These are phyloP conservation scores for Falco peregrinus DNA, from an alignment of 2,797 vertebrate genomes.

Conservation along the genomic window DNA sequence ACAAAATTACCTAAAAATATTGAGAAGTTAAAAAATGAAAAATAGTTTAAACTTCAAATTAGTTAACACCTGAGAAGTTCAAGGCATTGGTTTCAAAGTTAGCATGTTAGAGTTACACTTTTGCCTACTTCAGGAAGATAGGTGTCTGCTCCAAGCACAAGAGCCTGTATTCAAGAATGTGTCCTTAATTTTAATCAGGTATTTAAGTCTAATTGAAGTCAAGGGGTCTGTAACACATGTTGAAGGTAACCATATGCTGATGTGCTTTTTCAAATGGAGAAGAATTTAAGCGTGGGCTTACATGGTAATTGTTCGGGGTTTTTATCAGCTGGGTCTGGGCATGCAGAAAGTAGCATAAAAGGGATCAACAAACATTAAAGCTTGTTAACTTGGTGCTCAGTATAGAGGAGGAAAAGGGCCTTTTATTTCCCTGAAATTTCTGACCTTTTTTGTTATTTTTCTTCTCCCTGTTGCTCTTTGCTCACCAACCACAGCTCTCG, in stretches of 20 bases:
- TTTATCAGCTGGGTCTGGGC: neutral
- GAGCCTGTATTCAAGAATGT: constrained; percentile 32
- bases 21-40: neutral
- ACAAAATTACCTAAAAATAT: neutral
- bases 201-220: constrained; percentile 51
- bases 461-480: constrained; percentile 22
- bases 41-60: neutral
- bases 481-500: constrained; percentile 8
- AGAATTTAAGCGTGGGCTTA: neutral
- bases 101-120: neutral
- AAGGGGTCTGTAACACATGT: constrained; percentile 3
- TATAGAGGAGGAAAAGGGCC: neutral
- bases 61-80: neutral
- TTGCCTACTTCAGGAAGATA: neutral
- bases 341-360: neutral
- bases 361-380: neutral
- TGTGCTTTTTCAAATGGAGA: neutral
- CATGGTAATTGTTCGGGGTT: neutral
- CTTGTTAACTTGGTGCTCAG: neutral
- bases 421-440: constrained; percentile 50
- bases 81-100: neutral
- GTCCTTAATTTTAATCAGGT: constrained; percentile 44
- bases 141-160: constrained; percentile 1
- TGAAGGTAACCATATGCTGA: constrained; percentile 33
- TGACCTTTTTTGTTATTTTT: constrained; percentile 60